Base-by-base conservation (phyloP, 2,113 vertebrate species). In the Colaptes auratus region DNA sequence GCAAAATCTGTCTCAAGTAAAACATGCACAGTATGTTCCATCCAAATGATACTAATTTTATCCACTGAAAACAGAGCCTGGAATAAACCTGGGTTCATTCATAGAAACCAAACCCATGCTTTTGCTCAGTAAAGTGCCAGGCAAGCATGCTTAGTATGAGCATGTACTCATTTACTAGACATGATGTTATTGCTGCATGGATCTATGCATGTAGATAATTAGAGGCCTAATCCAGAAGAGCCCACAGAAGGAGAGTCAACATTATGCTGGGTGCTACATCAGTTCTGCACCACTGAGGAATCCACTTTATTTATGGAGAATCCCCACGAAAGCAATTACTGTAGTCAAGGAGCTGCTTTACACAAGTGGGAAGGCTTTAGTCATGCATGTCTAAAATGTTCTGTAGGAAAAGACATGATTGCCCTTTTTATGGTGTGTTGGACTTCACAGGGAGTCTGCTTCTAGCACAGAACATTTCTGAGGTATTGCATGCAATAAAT, bases 1-100 rank as follows among this genome's bases (percentile, higher is more conserved):
- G 39, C 5, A 75, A 87, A 64, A 86, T 77, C 31, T 86, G 23
- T 93, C 61, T 92, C 44, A 88, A 92, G 80, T 89, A 82, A 82
- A 93, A 93, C 63, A 77, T 3, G 5, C 15, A 60, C 15, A 33
- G 5, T 28, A 19, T 73, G 10, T 84, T 93, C 66, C 50, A 80
- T 74, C 28, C 9, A 56, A 67, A 74, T 56, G 1, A 61, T 25
- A 64, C 7, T 63, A 55, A 42, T 86, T 83, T 84, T 75, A 63
- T n/a, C 11, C 39, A 48, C 73, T 25, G 28, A 27, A 90, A 71
- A 39, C 6, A 73, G 6, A 52, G 11, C 44, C 19, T 65, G 75
- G 20, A 66, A 86, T 86, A 86, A 91, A 67, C 10, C 24, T 65
- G 9, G 12, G 6, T 53, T 90, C n/a, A 65, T 42, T 74, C 65